These are phyloP conservation scores for Otocyon megalotis DNA, from an alignment of 2,113 vertebrate genomes.

Conservation along the genomic window DNA sequence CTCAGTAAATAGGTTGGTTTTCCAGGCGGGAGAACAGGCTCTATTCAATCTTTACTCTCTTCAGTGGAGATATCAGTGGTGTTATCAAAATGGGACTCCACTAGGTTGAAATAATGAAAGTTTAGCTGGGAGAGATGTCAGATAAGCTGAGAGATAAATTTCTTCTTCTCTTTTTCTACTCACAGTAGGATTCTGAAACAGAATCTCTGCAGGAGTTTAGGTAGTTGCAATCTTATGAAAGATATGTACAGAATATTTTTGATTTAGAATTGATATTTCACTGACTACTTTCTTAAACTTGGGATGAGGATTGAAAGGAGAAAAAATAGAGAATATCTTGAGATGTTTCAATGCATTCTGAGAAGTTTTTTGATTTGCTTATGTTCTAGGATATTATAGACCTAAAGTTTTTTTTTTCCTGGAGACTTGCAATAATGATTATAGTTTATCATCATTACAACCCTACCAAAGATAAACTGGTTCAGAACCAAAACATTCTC, in stretches of 20 bases:
- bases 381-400: background rate
- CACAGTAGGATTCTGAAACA: constrained; percentile 70
- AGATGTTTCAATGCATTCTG: constrained; percentile 58
- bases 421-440: background rate
- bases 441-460: background rate
- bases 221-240: constrained; percentile 30
- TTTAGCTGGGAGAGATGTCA: background rate
- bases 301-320: background rate
- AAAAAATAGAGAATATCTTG: constrained; percentile 46
- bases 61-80: background rate
- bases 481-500: constrained; percentile 12
- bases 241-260: constrained; percentile 54
- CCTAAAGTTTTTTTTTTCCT: background rate
- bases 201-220: constrained; percentile 6
- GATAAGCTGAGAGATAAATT: constrained; percentile 57
- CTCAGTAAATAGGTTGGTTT: constrained; percentile 13
- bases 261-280: constrained; percentile 63
- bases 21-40: background rate
- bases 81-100: constrained; percentile 11
- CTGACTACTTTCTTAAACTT: constrained; percentile 30
- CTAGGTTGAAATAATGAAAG: constrained; percentile 58
- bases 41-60: background rate
- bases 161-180: constrained; percentile 63
- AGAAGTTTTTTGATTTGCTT: constrained; percentile 44
- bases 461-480: constrained; percentile 1